phyloP scores from a whole-genome alignment of 2,888 invertebrate genomes.

The Latheticus oryzae region DNA sequence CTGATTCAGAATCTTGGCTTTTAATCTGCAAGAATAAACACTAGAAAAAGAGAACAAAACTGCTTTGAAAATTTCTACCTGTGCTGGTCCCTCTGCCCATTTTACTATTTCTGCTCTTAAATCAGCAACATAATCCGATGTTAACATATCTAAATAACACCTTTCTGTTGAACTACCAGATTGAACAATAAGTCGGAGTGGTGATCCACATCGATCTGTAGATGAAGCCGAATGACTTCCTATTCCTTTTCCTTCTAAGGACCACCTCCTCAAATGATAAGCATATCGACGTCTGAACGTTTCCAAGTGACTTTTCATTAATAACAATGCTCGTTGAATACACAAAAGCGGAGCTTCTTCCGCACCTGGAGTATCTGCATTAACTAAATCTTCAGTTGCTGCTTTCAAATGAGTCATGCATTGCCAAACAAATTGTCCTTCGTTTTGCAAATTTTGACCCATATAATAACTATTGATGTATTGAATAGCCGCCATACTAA shows the following conservation, averaged over 20 bases:
- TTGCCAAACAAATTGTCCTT: slow-evolving; percentile 91
- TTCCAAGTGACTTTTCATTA: slow-evolving; percentile 93
- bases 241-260: slow-evolving; percentile 82
- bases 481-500: slow-evolving; percentile 94
- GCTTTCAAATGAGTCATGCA: slow-evolving; percentile 93
- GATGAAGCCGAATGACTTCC: slow-evolving; percentile 80
- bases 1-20: slow-evolving; percentile 52
- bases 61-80: too few relatives aligned
- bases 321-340: slow-evolving; percentile 88
- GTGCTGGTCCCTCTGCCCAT: slow-evolving; percentile 84
- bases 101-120: slow-evolving; percentile 94
- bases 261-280: slow-evolving; percentile 90
- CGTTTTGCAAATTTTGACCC: slow-evolving; percentile 89
- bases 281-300: slow-evolving; percentile 90
- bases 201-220: slow-evolving; percentile 71
- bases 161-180: slow-evolving; percentile 90
- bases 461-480: slow-evolving; percentile 95
- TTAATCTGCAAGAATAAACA: slow-evolving; percentile 51
- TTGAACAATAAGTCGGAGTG: slow-evolving; percentile 84
- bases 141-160: slow-evolving; percentile 82
- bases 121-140: slow-evolving; percentile 91
- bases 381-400: slow-evolving; percentile 78
- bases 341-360: slow-evolving; percentile 88
- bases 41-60: too few relatives aligned
- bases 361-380: slow-evolving; percentile 62